These are phyloP conservation scores for Carpatolechia fugitivella DNA, from an alignment of 2,888 invertebrate genomes.

Conservation along the genomic window DNA sequence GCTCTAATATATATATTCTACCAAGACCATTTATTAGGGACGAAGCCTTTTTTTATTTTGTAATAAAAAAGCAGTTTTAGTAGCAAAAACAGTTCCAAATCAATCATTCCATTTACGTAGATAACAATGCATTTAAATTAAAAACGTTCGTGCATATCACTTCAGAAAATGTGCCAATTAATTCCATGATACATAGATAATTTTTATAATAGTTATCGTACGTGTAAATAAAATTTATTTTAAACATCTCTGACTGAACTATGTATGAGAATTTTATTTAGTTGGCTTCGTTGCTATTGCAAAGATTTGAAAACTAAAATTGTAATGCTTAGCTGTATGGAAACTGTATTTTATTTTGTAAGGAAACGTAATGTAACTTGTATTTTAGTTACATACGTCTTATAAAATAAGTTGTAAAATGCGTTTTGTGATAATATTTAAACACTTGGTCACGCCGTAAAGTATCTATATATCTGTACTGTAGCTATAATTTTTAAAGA, in stretches of 20 bases:
- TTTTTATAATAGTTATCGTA: slow-evolving; percentile 4
- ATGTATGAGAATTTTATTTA: slow-evolving; percentile 12
- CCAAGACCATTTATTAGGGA: no score
- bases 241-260: slow-evolving; percentile 14
- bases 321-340: not conserved
- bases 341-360: not conserved
- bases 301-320: not conserved
- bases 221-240: slow-evolving; percentile 1
- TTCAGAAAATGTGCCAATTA: slow-evolving; percentile 20
- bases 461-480: not conserved
- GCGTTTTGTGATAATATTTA: slow-evolving; percentile 20
- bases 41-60: no score
- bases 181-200: not conserved
- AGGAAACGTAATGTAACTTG: not conserved
- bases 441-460: slow-evolving; percentile 26
- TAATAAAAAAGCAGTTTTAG: not conserved
- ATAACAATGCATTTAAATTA: not conserved
- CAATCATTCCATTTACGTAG: not conserved
- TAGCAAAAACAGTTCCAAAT: not conserved
- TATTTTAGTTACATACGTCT: slow-evolving; percentile 7
- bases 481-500: not conserved
- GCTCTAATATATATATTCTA: no score
- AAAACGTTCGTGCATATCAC: not conserved
- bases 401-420: slow-evolving; percentile 15
- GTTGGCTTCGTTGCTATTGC: slow-evolving; percentile 9